Evolutionary conservation across 2,888 invertebrate species (phyloP).

Genomic region (Euplexia lucipara): DNA sequence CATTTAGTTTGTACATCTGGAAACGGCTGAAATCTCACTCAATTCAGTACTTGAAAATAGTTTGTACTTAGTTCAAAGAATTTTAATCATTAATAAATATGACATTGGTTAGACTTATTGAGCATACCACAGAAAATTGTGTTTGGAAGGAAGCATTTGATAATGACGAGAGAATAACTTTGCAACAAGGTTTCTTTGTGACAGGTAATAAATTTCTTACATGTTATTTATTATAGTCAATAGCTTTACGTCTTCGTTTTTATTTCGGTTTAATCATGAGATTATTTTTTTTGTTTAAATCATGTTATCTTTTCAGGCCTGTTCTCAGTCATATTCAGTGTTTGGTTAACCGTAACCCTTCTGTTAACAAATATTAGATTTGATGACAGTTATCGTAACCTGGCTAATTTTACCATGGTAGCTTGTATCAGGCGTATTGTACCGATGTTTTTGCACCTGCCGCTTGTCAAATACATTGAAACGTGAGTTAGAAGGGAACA

Average conservation of each 20-base stretch:
- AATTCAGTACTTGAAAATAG: not conserved
- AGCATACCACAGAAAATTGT: conserved; percentile 59
- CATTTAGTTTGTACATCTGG: not conserved
- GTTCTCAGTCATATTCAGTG: conserved; percentile 69
- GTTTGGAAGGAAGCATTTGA: conserved; percentile 74
- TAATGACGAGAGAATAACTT: conserved; percentile 64
- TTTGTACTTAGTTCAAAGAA: not conserved
- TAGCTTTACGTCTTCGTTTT: not conserved
- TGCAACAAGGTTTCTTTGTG: conserved; percentile 70
- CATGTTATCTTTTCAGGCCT: conserved; percentile 70
- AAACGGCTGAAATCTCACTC: not conserved
- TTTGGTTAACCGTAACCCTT: conserved; percentile 73
- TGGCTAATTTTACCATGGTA: conserved; percentile 80
- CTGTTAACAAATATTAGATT: conserved; percentile 69
- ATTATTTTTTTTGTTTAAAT: not conserved
- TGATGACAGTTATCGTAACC: conserved; percentile 81
- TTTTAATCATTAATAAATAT: conserved; percentile 17
- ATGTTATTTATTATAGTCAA: not conserved
- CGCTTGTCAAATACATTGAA: conserved; percentile 63
- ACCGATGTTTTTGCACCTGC: conserved; percentile 61
- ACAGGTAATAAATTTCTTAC: conserved; percentile 68
- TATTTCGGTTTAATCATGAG: not conserved
- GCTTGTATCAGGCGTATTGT: conserved; percentile 72
- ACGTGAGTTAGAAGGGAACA: conserved; percentile 63
- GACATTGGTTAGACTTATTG: conserved; percentile 29